Evolutionary conservation across 2,888 invertebrate species (phyloP).

Genomic region (Ochropacha duplaris): DNA sequence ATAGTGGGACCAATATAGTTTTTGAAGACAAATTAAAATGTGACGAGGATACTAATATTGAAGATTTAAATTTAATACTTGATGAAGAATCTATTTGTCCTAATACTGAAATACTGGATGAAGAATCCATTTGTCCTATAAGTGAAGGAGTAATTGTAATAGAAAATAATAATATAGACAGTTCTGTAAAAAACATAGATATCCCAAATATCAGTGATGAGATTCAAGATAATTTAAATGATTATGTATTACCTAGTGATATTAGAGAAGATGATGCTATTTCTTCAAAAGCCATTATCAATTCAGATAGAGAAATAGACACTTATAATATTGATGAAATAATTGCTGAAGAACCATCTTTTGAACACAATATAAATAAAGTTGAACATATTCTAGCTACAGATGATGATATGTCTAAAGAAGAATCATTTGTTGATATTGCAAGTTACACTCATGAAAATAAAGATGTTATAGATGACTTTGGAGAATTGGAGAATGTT

Average conservation of each 20-base stretch:
- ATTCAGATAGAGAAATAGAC: background rate
- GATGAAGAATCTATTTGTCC: slow-evolving; percentile 40
- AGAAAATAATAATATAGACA: slow-evolving; percentile 4
- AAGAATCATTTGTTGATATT: slow-evolving; percentile 2
- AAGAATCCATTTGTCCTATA: slow-evolving; percentile 34
- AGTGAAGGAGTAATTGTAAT: slow-evolving; percentile 22
- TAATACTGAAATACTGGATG: slow-evolving; percentile 44
- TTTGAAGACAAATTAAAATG: slow-evolving; percentile 37
- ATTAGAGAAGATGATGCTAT: background rate
- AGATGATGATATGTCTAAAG: slow-evolving; percentile 1
- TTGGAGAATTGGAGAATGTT: slow-evolving; percentile 81
- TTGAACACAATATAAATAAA: slow-evolving; percentile 10
- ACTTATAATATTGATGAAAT: slow-evolving; percentile 8
- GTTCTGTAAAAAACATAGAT: slow-evolving; percentile 10
- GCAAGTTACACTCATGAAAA: slow-evolving; percentile 7
- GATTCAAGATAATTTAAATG: slow-evolving; percentile 21
- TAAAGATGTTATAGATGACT: slow-evolving; percentile 44
- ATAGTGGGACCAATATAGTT: slow-evolving; percentile 22
- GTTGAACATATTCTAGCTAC: slow-evolving; percentile 5
- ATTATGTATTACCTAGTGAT: slow-evolving; percentile 17
- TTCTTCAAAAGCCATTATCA: background rate
- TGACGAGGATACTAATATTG: slow-evolving; percentile 54
- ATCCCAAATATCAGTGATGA: slow-evolving; percentile 30
- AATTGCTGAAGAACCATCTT: slow-evolving; percentile 11
- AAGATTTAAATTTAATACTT: slow-evolving; percentile 65